Conservation (phyloP, 1,140 invertebrate species). For the Heliconius hermathena region DNA sequence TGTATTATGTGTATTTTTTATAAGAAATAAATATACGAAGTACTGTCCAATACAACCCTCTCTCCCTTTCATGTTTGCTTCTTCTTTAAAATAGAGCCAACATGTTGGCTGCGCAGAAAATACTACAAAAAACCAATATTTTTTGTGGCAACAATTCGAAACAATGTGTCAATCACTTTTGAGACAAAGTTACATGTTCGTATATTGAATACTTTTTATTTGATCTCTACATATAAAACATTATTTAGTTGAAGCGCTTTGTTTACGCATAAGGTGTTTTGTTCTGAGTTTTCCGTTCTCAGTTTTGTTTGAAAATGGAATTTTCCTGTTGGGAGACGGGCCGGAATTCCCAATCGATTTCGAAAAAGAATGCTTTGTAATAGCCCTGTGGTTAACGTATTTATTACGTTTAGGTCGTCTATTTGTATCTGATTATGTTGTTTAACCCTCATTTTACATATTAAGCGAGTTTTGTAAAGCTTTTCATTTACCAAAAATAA, state of each 20-base stretch:
- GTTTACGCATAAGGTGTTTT: conserved; percentile 79
- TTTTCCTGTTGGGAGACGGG: conserved; percentile 69
- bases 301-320: conserved; percentile 74
- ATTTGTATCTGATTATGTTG: neutral
- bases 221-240: conserved; percentile 6
- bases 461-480: neutral
- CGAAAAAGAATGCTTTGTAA: conserved; percentile 22
- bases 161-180: neutral
- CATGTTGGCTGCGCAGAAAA: neutral
- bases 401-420: conserved; percentile 2
- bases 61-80: neutral
- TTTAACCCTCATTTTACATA: neutral
- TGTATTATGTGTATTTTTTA: too few species aligned
- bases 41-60: neutral
- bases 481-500: neutral
- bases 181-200: neutral
- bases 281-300: conserved; percentile 67
- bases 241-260: conserved; percentile 76
- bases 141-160: neutral
- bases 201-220: neutral
- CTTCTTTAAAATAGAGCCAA: neutral
- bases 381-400: conserved; percentile 16
- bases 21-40: too few species aligned
- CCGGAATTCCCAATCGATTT: conserved; percentile 71
- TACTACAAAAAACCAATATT: neutral